These are phyloP conservation scores for Littorina saxatilis DNA, from an alignment of 1,140 invertebrate species.

Conservation along the genomic window DNA sequence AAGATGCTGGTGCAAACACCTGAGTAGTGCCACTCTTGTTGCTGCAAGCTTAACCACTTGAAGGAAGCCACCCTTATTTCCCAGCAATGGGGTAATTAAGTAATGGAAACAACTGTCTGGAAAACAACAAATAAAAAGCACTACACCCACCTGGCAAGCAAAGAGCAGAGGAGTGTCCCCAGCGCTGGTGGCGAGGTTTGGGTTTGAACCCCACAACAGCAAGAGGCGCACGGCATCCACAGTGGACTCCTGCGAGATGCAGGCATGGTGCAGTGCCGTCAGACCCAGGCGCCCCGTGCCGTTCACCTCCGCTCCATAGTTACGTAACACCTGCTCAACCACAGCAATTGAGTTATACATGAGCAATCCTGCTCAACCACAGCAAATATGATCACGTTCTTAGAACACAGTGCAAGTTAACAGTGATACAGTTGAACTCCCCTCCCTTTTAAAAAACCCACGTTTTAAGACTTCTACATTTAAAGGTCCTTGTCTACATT, in stretches of 20 bases:
- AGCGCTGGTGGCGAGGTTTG: constrained; percentile 16
- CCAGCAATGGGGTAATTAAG: background rate
- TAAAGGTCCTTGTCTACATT: too few species aligned
- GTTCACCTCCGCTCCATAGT: constrained; percentile 41
- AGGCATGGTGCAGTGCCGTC: constrained; percentile 39
- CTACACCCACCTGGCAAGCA: constrained; percentile 34
- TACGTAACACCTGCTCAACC: constrained; percentile 28
- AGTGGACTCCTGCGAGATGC: constrained; percentile 12
- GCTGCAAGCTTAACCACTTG: background rate
- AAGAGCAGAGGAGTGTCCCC: constrained; percentile 28
- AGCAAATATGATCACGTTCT: too few species aligned
- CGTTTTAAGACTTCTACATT: too few species aligned
- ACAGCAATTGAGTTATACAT: too few species aligned
- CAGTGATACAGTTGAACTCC: too few species aligned
- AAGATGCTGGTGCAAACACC: too few species aligned
- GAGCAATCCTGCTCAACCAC: too few species aligned
- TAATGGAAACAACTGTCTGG: too few species aligned
- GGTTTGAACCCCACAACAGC: constrained; percentile 36
- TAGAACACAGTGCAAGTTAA: too few species aligned
- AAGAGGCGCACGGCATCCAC: constrained; percentile 17
- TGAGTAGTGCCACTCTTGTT: too few species aligned
- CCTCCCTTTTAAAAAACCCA: too few species aligned
- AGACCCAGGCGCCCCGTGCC: constrained; percentile 22
- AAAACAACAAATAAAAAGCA: background rate
- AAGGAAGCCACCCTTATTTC: background rate